A percentile compares a stretch with the other conserved stretches of the same genome.
These are phyloP conservation scores for Mixornis gularis DNA, from an alignment of 2,113 vertebrate species.

Conservation along the genomic window DNA sequence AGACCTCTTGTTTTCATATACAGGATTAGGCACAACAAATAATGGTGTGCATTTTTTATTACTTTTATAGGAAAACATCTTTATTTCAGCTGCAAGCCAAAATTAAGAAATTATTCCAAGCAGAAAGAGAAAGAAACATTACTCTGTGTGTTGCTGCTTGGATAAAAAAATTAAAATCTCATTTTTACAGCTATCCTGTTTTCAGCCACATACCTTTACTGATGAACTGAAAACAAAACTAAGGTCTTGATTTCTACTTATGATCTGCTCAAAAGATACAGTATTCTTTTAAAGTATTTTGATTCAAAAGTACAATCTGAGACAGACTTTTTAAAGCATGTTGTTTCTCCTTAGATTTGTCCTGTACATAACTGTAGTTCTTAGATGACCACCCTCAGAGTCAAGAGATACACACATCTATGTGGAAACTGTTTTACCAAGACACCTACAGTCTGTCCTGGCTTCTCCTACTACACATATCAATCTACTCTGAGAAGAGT, in stretches of 20 bases:
- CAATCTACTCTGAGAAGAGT: background rate
- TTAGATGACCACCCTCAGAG: background rate
- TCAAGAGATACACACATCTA: background rate
- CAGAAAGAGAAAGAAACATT: background rate
- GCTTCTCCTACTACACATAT: background rate
- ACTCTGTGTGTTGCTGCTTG: background rate
- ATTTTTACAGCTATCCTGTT: background rate
- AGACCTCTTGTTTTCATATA: background rate
- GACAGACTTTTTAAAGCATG: background rate
- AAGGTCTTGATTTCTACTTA: background rate
- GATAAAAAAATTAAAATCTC: background rate
- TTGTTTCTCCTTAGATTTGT: background rate
- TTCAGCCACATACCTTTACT: background rate
- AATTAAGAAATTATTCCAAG: background rate
- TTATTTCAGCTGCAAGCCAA: background rate
- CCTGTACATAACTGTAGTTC: background rate
- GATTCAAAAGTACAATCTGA: background rate
- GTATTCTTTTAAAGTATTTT: background rate
- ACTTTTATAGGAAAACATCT: background rate
- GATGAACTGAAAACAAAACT: background rate
- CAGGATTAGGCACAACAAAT: background rate
- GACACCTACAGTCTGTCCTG: background rate
- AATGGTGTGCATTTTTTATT: background rate
- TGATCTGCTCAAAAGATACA: background rate
- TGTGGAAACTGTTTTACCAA: background rate